Base-by-base conservation (phyloP, 2,113 vertebrate species). In the Lagopus muta region DNA sequence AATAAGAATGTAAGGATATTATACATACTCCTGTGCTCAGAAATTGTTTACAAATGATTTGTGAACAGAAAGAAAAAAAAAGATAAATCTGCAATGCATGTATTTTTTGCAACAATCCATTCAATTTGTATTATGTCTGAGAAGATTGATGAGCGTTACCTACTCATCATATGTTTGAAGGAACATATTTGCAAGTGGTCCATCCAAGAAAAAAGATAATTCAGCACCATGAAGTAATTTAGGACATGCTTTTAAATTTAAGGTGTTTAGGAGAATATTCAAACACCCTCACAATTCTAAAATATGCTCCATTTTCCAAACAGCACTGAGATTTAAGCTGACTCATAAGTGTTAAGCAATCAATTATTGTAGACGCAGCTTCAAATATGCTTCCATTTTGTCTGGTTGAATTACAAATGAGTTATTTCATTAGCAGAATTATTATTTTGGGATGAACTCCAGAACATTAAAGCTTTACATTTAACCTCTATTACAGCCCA, bases 381-480 rank as follows among this genome's bases (percentile, higher is more conserved):
- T 92, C 91, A 91, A 87, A 91, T 95, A 72, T 0, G 14, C 50
- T 88, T 95, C 91, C 85, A 94, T 96, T 96, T 95, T 95, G 84
- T 89, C 89, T 94, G 64, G 84, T 66, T 94, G 95, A 95, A 96
- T 95, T 93, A 93, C 86, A 93, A 95, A 93, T 93, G 66, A 96
- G 87, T 80, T 83, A 95, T 94, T 96, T 97, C 95, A 96, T 89
- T 95, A 92, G 76, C 69, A 93, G 92, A 97, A 94, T 96, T 96
- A 95, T 92, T 95, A 90, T 97, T 96, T 96, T 78, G 95, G 94
- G 88, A 95, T 88, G 82, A 92, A 92, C 64, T 95, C 89, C 92
- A 95, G 90, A 96, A 90, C 85, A 94, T 94, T 92, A 93, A 95
- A 95, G 92, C 74, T 89, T 97, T 95, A 93, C 40, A 34, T 91